A percentile compares a stretch with the other conserved stretches of the same genome.
Conservation (phyloP, 2,113 vertebrate species). For the Thalassoma bifasciatum region DNA sequence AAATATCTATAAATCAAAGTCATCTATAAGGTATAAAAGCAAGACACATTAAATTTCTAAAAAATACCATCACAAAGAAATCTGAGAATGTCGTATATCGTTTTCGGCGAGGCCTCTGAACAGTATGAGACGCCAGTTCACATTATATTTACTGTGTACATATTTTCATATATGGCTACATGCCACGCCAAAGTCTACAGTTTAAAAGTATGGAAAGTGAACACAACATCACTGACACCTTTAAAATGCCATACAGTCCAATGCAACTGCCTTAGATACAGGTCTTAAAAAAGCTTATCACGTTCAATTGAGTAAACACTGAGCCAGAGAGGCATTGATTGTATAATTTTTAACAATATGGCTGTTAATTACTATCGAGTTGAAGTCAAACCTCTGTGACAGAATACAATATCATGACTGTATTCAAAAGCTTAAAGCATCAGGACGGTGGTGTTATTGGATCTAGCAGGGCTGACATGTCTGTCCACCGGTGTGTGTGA, state of each 20-base stretch:
- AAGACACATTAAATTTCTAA: constrained; percentile 70
- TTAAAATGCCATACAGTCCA: constrained; percentile 34
- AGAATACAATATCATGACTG: constrained; percentile 36
- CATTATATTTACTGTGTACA: constrained; percentile 72
- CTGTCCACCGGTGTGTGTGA: constrained; percentile 28
- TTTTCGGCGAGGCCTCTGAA: constrained; percentile 68
- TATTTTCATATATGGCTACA: constrained; percentile 74
- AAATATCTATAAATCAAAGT: constrained; percentile 83
- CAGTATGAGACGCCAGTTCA: constrained; percentile 71
- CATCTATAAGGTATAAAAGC: constrained; percentile 81
- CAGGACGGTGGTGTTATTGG: constrained; percentile 17
- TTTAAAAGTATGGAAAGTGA: constrained; percentile 62
- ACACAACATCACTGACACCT: constrained; percentile 51
- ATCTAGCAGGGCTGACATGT: constrained; percentile 36
- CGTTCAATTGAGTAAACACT: constrained; percentile 36
- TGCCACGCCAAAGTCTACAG: constrained; percentile 76
- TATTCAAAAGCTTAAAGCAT: constrained; percentile 25
- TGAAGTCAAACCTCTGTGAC: constrained; percentile 39
- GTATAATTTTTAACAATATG: constrained; percentile 52
- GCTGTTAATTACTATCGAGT: constrained; percentile 51
- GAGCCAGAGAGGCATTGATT: constrained; percentile 40
- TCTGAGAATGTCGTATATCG: constrained; percentile 73
- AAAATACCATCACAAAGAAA: constrained; percentile 79
- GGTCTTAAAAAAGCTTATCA: constrained; percentile 20
- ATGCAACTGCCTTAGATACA: constrained; percentile 24